A percentile compares a stretch with the other conserved stretches of the same genome.
Conservation (phyloP, 2,113 vertebrate genomes). For the Mustelus asterias region DNA sequence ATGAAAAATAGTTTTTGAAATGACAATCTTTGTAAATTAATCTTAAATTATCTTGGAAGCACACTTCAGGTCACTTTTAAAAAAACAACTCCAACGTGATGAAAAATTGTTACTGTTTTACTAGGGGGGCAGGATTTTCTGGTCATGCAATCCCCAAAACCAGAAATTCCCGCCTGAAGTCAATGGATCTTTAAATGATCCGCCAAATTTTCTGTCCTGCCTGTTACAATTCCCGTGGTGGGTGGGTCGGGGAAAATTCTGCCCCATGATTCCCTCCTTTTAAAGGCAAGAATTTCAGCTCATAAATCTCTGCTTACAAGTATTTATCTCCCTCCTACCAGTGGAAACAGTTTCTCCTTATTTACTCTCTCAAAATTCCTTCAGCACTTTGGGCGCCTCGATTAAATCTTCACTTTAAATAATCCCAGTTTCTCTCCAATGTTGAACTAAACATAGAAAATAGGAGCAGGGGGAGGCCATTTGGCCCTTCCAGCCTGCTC, state of each 20-base stretch:
- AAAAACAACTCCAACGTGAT: not conserved
- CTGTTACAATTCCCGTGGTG: too few relatives aligned
- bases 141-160: not conserved
- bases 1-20: not conserved
- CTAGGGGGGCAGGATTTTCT: not conserved
- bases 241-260: too few relatives aligned
- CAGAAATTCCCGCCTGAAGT: too few relatives aligned
- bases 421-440: not conserved
- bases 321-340: not conserved
- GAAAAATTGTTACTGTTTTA: not conserved
- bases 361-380: not conserved
- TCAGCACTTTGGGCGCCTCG: not conserved
- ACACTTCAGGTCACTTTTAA: not conserved
- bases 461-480: not conserved
- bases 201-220: too few relatives aligned
- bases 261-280: too few relatives aligned
- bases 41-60: not conserved
- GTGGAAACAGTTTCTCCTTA: not conserved
- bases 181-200: too few relatives aligned
- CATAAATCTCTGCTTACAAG: not conserved
- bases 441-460: not conserved
- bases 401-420: not conserved
- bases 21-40: not conserved
- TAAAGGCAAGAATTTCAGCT: not conserved
- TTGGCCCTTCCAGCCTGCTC: too few relatives aligned